Conservation (phyloP, 2,888 invertebrate species). For the Oligia fasciuncula region DNA sequence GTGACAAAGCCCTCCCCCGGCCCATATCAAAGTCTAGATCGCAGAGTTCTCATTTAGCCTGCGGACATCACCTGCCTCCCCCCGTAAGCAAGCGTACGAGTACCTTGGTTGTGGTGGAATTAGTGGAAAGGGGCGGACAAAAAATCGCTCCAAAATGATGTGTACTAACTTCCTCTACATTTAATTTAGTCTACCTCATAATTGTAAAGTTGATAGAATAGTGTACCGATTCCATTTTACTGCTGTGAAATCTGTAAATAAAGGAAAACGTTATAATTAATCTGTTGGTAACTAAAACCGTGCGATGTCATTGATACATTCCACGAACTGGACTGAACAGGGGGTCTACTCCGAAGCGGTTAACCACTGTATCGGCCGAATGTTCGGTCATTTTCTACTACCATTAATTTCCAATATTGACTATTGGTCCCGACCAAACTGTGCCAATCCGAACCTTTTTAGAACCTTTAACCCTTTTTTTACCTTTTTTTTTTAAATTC, state of each 20-base stretch:
- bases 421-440: too few relatives aligned
- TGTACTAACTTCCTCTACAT: neutral
- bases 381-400: too few relatives aligned
- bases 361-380: too few relatives aligned
- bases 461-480: too few relatives aligned
- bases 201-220: neutral
- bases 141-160: neutral
- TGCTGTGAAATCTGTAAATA: neutral
- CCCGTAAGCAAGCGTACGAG: conserved; percentile 70
- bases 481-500: too few relatives aligned
- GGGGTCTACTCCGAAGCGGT: too few relatives aligned
- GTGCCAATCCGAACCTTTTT: too few relatives aligned
- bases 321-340: too few relatives aligned
- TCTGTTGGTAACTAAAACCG: neutral
- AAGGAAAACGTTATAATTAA: neutral
- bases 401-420: too few relatives aligned
- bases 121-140: conserved; percentile 43
- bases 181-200: neutral
- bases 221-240: neutral
- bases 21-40: conserved; percentile 75
- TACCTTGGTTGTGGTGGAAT: conserved; percentile 60
- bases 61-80: conserved; percentile 77
- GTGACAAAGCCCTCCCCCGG: conserved; percentile 51
- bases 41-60: conserved; percentile 80
- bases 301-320: neutral